Base-by-base conservation (phyloP, 2,797 vertebrate species). In the Alfaro cultratus region DNA sequence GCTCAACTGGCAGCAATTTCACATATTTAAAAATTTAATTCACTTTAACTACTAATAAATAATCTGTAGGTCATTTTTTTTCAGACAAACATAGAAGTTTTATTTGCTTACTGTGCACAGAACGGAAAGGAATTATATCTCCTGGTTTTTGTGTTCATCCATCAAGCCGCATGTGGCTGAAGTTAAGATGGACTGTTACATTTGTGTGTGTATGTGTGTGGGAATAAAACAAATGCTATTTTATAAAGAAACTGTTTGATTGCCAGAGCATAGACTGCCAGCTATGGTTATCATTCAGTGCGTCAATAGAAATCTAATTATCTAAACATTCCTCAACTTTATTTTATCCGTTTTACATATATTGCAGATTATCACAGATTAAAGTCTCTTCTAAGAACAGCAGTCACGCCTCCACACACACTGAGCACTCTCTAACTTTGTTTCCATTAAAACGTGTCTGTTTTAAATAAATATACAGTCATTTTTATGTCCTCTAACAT, bases 21-120 rank as follows among this genome's bases (percentile, higher is more conserved):
- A 62, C 90, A 89, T 91, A 86, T 93, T 92, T 80, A 76, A 93
- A 90, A 85, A 83, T 93, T 93, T 90, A 90, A 89, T 86, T 83
- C 86, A 84, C 82, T 81, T 91, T 83, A 87, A 88, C 90, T 85
- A 83, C 86, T 85, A 89, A 90, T 84, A 79, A 88, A 93, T 85
- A 77, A 88, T 90, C 85, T 87, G 85, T 78, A 67, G 89, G 84
- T 75, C 41, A 74, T 75, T 85, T 85, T 74, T 86, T 57, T 47
- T 18, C 77, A 86, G 89, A 83, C 85, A 41, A 86, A 80, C 74
- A 41, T 39, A 62, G 43, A 47, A 83, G 71, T 75, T 84, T 88
- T 90, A 89, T 78, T 87, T 77, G 81, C 87, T 86, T 77, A 68
- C 64, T 84, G 55, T 83, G 71, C 55, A 47, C 83, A 76, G 15